phyloP scores from a whole-genome alignment of 2,113 vertebrate species.

The Piaya cayana region DNA sequence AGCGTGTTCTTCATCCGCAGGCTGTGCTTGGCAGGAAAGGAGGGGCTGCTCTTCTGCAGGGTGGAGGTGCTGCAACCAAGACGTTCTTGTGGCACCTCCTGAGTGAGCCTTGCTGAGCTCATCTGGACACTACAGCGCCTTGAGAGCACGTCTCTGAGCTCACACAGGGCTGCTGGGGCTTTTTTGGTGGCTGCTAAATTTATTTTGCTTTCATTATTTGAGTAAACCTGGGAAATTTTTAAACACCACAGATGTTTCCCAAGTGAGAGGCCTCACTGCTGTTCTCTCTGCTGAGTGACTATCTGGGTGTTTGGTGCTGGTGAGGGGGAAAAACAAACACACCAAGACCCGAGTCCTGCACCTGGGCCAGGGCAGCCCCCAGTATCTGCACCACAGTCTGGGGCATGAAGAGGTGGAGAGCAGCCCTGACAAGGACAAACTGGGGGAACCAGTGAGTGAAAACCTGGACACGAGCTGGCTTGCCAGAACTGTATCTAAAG shows the following conservation, averaged over 20 bases:
- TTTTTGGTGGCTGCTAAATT: conserved; percentile 67
- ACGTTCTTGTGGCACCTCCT: neutral
- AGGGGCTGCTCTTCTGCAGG: neutral
- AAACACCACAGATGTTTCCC: conserved; percentile 43
- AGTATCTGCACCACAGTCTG: neutral
- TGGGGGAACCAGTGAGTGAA: neutral
- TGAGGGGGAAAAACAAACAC: neutral
- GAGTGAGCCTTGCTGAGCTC: neutral
- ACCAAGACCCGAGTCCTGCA: neutral
- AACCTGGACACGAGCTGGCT: neutral
- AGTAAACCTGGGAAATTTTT: conserved; percentile 75
- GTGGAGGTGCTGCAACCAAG: neutral
- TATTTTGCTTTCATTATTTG: conserved; percentile 64
- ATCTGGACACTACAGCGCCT: neutral
- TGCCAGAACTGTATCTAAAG: neutral
- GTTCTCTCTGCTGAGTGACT: neutral
- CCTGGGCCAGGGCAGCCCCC: neutral
- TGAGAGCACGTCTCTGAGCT: neutral
- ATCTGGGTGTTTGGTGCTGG: neutral
- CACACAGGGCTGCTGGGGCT: conserved; percentile 56
- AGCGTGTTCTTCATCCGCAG: neutral
- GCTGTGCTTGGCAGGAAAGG: neutral
- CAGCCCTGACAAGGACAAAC: neutral
- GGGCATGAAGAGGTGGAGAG: neutral
- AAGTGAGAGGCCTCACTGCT: neutral